phyloP scores from a whole-genome alignment of 2,888 invertebrate species.

The Argyresthia albistria region DNA sequence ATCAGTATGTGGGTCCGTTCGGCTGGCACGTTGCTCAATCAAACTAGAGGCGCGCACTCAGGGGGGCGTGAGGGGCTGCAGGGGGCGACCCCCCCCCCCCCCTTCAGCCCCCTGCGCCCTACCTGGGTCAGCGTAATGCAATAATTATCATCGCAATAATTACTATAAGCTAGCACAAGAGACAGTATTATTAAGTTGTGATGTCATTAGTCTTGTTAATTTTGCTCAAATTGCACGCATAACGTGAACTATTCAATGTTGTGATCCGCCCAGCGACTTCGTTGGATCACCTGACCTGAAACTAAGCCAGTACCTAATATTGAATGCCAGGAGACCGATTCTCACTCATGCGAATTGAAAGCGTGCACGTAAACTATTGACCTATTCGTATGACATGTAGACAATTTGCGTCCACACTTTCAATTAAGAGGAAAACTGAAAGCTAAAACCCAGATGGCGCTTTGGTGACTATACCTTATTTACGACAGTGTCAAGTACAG shows the following conservation, averaged over 20 bases:
- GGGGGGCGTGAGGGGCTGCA: background rate
- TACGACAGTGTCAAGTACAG: too few species aligned
- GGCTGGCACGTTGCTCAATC: conserved; percentile 19
- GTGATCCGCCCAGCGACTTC: too few species aligned
- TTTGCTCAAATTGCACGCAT: conserved; percentile 1
- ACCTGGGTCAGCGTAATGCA: background rate
- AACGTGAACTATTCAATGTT: background rate
- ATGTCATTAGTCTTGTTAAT: background rate
- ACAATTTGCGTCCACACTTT: too few species aligned
- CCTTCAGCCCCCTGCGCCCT: background rate
- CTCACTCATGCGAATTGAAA: too few species aligned
- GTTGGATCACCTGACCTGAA: too few species aligned
- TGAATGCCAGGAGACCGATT: too few species aligned
- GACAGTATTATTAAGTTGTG: background rate
- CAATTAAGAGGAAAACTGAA: too few species aligned
- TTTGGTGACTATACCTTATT: too few species aligned
- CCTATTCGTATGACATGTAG: too few species aligned
- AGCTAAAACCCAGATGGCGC: too few species aligned
- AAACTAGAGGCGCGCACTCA: conserved; percentile 35
- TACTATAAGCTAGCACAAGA: background rate
- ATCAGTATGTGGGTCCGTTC: conserved; percentile 64
- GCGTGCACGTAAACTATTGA: too few species aligned
- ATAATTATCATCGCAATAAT: background rate
- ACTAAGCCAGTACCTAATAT: too few species aligned
- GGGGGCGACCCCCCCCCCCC: background rate